Base-by-base conservation (phyloP, 1,140 invertebrate species). In the Tetragnatha versicolor region DNA sequence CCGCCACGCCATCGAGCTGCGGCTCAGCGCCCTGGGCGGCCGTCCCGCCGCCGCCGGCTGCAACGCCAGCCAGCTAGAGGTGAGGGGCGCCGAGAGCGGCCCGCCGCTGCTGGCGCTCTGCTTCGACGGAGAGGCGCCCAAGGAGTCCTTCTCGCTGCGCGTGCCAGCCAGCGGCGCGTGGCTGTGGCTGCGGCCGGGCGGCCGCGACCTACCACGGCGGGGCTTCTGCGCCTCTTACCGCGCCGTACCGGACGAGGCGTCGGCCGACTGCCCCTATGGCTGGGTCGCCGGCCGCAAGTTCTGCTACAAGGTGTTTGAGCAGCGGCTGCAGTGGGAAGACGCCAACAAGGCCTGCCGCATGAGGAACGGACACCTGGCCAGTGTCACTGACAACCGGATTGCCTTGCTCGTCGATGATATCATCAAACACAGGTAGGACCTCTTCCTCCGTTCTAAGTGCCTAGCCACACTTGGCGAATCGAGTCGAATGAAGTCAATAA, bases 281-380 rank as follows among this genome's bases (percentile, higher is more conserved):
- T 91, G 90, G 90, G 87, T 91, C 14, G 83, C 85, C 0, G 85
- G 88, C 10, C 85, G 88, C 14, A 88, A 90, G 63, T 89, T 89
- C 81, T 91, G 90, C 81, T 87, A 92, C 79, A 84, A 88, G n/a
- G 87, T 89, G 0, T 84, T 91, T 37, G 88, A 90, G 72, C 81
- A 85, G 1, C 85, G 87, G 55, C 83, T 88, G 76, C 83, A 88
- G 0, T 93, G 92, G 92, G 83, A 85, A 2, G 88, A 90, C 45
- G 91, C 90, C 0, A 90, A 92, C 81, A 85, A 87, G 10, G 88
- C 91, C 80, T 93, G 92, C 81, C 84, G 85, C 9, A 84, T 85
- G 49, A 85, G 86, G 66, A 90, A 89, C 2, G 91, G 91, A 20
- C 90, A 92, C 85, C 86, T 93, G 10, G 89, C 88, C 0, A 90